Percentiles rank a stretch among this genome's conserved stretches.
phyloP scores from a whole-genome alignment of 2,797 vertebrate species.

The Pseudochirops cupreus region DNA sequence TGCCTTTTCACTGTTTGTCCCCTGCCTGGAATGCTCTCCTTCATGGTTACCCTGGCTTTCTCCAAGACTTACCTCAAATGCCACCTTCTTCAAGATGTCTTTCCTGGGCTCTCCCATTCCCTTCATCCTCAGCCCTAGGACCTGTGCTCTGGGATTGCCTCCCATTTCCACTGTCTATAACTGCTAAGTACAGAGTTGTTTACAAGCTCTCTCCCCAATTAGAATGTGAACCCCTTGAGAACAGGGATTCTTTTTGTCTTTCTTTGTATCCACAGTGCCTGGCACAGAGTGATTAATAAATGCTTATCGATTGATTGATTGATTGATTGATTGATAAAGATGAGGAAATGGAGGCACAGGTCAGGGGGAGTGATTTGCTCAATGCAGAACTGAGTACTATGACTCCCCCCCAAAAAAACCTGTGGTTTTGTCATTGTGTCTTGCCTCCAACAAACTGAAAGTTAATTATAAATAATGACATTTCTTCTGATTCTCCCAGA shows the following conservation, averaged over 20 bases:
- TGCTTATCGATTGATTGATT: neutral
- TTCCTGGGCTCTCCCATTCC: neutral
- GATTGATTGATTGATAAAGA: neutral
- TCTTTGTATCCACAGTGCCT: neutral
- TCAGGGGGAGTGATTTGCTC: neutral
- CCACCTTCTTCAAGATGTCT: neutral
- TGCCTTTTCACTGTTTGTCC: neutral
- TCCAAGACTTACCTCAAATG: neutral
- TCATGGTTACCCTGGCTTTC: neutral
- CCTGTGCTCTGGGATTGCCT: neutral
- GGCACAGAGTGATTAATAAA: neutral
- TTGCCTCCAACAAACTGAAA: constrained; percentile 27
- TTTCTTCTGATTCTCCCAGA: constrained; percentile 45
- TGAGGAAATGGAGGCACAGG: neutral
- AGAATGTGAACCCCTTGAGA: neutral
- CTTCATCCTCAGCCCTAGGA: neutral
- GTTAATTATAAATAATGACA: neutral
- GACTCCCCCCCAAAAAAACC: neutral
- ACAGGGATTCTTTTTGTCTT: neutral
- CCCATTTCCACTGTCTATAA: neutral
- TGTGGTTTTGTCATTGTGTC: neutral
- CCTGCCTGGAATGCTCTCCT: neutral
- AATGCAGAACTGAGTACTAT: neutral
- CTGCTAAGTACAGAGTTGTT: neutral
- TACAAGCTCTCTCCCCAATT: neutral